These are phyloP conservation scores for Rhynchonycteris naso DNA, from an alignment of 2,797 vertebrate genomes.

Conservation along the genomic window DNA sequence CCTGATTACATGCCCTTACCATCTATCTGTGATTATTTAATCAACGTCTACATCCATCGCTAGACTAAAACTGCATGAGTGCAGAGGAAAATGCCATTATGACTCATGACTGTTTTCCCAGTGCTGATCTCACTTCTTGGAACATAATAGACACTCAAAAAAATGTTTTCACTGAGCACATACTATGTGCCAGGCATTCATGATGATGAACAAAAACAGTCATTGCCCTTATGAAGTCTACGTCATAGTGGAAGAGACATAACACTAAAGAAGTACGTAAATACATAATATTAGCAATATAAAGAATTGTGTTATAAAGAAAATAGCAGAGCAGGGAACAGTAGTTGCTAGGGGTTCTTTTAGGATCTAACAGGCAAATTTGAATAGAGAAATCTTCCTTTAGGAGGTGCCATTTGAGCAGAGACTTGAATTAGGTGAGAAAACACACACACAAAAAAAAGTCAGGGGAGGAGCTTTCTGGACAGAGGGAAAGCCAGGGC, in stretches of 20 bases:
- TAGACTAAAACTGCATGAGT: background rate
- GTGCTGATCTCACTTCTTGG: background rate
- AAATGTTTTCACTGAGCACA: background rate
- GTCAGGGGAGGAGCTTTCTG: background rate
- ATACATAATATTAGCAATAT: background rate
- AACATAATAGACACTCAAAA: background rate
- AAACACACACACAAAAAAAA: background rate
- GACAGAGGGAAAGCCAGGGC: background rate
- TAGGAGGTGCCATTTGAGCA: background rate
- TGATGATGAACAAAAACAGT: background rate
- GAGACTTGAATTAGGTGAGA: constrained; percentile 10
- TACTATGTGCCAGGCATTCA: background rate
- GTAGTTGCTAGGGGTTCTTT: background rate
- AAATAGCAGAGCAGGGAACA: background rate
- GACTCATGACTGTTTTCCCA: background rate
- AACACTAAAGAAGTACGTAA: background rate
- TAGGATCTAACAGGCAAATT: background rate
- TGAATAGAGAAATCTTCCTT: background rate
- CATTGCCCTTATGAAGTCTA: background rate
- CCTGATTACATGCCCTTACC: background rate
- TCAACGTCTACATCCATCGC: background rate
- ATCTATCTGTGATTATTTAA: background rate
- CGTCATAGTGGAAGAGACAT: background rate
- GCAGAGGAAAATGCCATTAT: background rate
- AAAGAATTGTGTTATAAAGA: background rate